phyloP scores from a whole-genome alignment of 2,888 invertebrate species.

The Cerastoderma edule region DNA sequence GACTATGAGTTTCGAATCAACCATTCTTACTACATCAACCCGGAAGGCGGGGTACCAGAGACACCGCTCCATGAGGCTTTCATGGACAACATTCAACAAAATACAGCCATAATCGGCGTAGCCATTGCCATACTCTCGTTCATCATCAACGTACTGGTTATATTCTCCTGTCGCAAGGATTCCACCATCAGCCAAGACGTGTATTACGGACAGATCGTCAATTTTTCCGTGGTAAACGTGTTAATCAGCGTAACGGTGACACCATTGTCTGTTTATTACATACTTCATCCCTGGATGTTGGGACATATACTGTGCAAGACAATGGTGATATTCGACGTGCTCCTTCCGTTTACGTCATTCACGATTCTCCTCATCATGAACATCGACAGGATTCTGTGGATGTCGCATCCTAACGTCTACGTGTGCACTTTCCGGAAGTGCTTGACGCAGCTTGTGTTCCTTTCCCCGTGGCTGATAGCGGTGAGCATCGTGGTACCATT shows the following conservation, averaged over 20 bases:
- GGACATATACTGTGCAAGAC: constrained; percentile 47
- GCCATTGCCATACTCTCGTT: constrained; percentile 38
- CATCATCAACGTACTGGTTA: constrained; percentile 32
- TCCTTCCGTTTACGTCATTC: constrained; percentile 50
- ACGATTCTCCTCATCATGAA: constrained; percentile 40
- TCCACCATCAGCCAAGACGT: constrained; percentile 18
- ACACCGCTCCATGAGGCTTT: constrained; percentile 16
- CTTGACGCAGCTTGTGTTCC: constrained; percentile 36
- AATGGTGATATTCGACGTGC: constrained; percentile 42
- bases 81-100: constrained; percentile 23
- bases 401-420: constrained; percentile 37
- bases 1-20: not conserved
- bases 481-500: constrained; percentile 48
- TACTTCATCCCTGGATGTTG: constrained; percentile 50
- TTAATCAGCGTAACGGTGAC: constrained; percentile 43
- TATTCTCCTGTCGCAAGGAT: constrained; percentile 31
- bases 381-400: constrained; percentile 41
- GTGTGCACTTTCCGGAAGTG: constrained; percentile 43
- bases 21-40: constrained; percentile 2
- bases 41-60: constrained; percentile 13
- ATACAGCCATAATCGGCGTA: constrained; percentile 38
- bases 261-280: constrained; percentile 51
- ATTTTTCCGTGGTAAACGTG: constrained; percentile 45
- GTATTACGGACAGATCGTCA: constrained; percentile 49
- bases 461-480: constrained; percentile 49